Evolutionary conservation across 2,113 vertebrate species (phyloP).

Genomic region (Eleginops maclovinus): DNA sequence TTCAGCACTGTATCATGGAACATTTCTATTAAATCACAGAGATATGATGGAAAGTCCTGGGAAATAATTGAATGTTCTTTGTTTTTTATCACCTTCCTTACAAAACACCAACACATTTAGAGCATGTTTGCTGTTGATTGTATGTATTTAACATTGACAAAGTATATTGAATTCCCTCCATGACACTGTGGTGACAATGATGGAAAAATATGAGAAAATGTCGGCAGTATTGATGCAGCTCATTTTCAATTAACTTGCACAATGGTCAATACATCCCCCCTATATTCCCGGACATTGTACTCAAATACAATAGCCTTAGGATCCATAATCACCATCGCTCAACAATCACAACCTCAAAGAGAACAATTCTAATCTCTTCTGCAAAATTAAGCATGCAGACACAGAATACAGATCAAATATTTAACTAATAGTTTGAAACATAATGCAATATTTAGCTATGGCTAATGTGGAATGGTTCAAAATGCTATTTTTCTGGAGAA

Average conservation of each 20-base stretch:
- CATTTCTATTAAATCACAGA: conserved; percentile 16
- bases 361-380: not conserved
- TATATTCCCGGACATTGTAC: not conserved
- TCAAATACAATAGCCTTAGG: not conserved
- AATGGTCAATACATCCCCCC: conserved; percentile 20
- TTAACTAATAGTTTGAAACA: not conserved
- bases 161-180: not conserved
- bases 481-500: not conserved
- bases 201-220: conserved; percentile 11
- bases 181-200: conserved; percentile 1
- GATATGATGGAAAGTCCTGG: conserved; percentile 23
- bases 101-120: not conserved
- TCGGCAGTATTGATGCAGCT: conserved; percentile 22
- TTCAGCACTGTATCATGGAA: conserved; percentile 25
- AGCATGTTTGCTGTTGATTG: not conserved
- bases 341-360: conserved; percentile 13
- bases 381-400: not conserved
- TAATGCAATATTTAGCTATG: not conserved
- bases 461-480: not conserved
- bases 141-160: conserved; percentile 7
- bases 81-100: not conserved
- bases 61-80: conserved; percentile 15
- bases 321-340: not conserved
- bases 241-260: conserved; percentile 14
- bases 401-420: not conserved